Conservation (phyloP, 1,140 invertebrate species). For the Cephus cinctus region DNA sequence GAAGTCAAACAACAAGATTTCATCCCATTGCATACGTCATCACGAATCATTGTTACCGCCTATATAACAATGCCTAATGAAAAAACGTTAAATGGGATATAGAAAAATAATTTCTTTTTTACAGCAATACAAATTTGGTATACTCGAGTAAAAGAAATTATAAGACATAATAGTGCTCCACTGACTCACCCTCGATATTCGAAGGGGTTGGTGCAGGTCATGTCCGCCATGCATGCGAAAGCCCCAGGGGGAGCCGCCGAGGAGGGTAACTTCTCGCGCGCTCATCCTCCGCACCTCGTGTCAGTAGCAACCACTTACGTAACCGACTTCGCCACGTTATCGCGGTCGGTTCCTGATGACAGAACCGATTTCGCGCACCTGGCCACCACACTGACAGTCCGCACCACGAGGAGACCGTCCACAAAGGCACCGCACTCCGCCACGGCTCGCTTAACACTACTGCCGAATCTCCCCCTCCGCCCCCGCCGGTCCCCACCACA, state of each 20-base stretch:
- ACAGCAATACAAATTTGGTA: too few species aligned
- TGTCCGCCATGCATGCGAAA: conserved; percentile 83
- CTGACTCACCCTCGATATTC: conserved; percentile 75
- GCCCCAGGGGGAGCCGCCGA: conserved; percentile 85
- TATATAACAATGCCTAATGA: too few species aligned
- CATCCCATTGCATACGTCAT: too few species aligned
- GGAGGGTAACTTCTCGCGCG: conserved; percentile 68
- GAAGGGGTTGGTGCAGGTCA: conserved; percentile 71
- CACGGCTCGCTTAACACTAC: conserved; percentile 44
- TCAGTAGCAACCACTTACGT: not conserved
- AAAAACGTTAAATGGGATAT: too few species aligned
- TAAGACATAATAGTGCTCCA: too few species aligned
- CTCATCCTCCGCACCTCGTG: conserved; percentile 56
- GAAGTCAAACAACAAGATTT: too few species aligned
- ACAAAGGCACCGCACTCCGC: conserved; percentile 27
- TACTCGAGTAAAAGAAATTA: too few species aligned
- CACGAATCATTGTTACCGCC: too few species aligned
- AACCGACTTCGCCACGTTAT: not conserved
- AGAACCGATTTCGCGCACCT: conserved; percentile 13
- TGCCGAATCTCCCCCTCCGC: conserved; percentile 29
- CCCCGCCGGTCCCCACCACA: not conserved
- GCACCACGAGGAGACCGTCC: conserved; percentile 26
- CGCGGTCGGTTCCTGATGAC: conserved; percentile 1
- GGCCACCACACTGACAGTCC: conserved; percentile 6
- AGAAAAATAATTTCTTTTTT: too few species aligned